phyloP scores from a whole-genome alignment of 2,888 invertebrate genomes.

The Sussaba pulchella region DNA sequence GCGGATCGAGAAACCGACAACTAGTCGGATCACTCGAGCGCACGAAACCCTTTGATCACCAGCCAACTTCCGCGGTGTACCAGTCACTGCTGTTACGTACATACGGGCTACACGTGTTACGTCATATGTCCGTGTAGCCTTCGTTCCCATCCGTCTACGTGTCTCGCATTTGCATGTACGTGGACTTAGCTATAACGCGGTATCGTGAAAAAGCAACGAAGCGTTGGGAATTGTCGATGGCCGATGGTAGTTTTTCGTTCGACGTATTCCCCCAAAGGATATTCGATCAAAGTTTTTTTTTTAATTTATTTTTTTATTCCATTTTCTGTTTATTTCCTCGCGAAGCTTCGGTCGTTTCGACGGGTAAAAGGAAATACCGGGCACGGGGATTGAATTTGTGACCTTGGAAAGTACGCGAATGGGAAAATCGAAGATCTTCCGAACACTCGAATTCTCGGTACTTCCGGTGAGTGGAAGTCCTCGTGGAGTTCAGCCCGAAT shows the following conservation, averaged over 20 bases:
- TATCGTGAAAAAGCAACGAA: slow-evolving; percentile 16
- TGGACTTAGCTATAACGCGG: background rate
- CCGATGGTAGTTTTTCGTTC: slow-evolving; percentile 3
- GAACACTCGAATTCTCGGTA: background rate
- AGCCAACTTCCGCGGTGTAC: slow-evolving; percentile 39
- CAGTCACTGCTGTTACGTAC: slow-evolving; percentile 30
- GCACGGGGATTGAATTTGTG: background rate
- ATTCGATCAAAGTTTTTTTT: slow-evolving; percentile 41
- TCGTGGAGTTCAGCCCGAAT: too few relatives aligned
- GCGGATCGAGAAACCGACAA: slow-evolving; percentile 43
- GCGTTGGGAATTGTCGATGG: slow-evolving; percentile 14
- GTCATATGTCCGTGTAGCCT: slow-evolving; percentile 33
- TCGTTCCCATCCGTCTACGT: slow-evolving; percentile 2
- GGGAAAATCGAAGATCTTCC: slow-evolving; percentile 10
- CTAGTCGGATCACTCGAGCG: slow-evolving; percentile 48
- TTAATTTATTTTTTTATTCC: too few relatives aligned
- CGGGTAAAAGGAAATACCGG: background rate
- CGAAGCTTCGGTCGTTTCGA: slow-evolving; percentile 5
- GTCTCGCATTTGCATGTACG: background rate
- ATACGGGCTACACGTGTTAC: slow-evolving; percentile 52
- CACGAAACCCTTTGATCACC: slow-evolving; percentile 61
- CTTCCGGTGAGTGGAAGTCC: background rate
- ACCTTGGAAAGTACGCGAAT: background rate
- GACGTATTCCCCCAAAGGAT: slow-evolving; percentile 25
- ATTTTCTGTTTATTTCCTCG: too few relatives aligned